A percentile compares a stretch with the other conserved stretches of the same genome.
Conservation (phyloP, 2,113 vertebrate species). For the Nothoprocta pentlandii region DNA sequence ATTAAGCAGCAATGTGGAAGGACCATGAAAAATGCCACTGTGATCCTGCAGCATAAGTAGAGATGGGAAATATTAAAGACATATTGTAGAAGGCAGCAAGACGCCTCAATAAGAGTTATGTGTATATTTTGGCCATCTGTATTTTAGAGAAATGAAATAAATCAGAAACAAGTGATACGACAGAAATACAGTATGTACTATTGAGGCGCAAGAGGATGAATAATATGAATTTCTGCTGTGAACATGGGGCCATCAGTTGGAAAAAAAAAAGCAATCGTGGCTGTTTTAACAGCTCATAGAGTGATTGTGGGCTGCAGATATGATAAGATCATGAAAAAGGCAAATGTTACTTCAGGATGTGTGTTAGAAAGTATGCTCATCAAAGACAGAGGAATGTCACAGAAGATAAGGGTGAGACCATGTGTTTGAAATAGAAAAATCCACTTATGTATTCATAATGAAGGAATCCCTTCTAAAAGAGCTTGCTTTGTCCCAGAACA, state of each 20-base stretch:
- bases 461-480: neutral
- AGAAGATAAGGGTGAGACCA: neutral
- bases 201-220: neutral
- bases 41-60: neutral
- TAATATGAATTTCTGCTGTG: neutral
- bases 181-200: neutral
- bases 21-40: conserved; percentile 15
- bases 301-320: neutral
- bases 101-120: conserved; percentile 14
- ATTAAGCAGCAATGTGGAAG: neutral
- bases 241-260: neutral
- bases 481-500: neutral
- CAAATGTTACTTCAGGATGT: neutral
- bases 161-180: neutral
- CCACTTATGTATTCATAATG: neutral
- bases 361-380: neutral
- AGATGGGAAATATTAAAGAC: conserved; percentile 11
- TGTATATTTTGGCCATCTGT: neutral
- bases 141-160: conserved; percentile 33
- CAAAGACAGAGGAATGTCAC: neutral
- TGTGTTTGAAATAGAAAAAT: neutral
- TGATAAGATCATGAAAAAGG: neutral
- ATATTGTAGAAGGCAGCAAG: neutral
- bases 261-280: neutral
- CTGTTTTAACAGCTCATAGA: neutral